Evolutionary conservation across 2,797 vertebrate species (phyloP).

Genomic region (Sebastes elongatus): DNA sequence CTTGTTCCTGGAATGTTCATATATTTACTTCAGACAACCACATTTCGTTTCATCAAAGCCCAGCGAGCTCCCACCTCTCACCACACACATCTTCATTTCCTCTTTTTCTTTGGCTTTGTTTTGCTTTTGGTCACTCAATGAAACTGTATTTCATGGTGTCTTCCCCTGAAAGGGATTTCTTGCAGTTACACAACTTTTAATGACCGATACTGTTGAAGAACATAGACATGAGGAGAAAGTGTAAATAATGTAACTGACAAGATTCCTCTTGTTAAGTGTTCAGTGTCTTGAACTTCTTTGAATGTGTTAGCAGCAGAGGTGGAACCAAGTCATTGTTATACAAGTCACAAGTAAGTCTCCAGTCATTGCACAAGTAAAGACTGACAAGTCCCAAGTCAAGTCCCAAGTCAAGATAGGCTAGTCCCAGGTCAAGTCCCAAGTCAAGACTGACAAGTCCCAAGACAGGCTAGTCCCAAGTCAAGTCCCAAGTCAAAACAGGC

Average conservation of each 20-base stretch:
- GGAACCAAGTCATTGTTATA: neutral
- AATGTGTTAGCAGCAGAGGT: neutral
- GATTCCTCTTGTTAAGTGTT: neutral
- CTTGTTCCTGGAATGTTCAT: conserved; percentile 12
- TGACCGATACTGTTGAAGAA: neutral
- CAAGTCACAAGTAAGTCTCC: neutral
- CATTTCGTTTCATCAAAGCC: conserved; percentile 16
- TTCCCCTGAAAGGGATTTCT: neutral
- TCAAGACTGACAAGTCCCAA: neutral
- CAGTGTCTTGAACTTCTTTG: neutral
- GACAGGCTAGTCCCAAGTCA: neutral
- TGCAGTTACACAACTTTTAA: neutral
- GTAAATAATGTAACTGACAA: neutral
- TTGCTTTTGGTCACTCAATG: conserved; percentile 15
- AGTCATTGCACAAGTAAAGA: neutral
- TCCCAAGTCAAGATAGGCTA: no score
- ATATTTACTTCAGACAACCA: neutral
- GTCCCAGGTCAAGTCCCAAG: no score
- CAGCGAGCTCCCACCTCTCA: neutral
- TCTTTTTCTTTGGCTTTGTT: conserved; percentile 5
- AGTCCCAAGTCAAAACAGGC: no score
- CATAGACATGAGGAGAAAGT: neutral
- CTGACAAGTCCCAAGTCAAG: no score
- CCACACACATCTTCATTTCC: conserved; percentile 18
- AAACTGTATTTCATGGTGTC: neutral